A percentile compares a stretch with the other conserved stretches of the same genome.
These are phyloP conservation scores for Cheilosia vulpina DNA, from an alignment of 2,888 invertebrate species.

Conservation along the genomic window DNA sequence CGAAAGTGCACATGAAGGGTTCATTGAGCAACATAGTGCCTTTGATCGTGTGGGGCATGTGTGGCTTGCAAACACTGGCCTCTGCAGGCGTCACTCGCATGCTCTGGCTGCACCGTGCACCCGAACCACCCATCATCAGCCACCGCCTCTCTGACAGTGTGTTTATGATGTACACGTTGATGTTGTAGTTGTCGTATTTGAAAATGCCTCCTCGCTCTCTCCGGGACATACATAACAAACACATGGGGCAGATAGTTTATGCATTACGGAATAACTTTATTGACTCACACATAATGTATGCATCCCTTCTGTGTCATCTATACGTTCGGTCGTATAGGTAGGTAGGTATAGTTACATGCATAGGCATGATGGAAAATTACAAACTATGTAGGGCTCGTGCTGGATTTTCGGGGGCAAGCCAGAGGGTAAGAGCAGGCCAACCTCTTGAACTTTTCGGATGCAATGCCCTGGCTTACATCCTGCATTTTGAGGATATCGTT, in stretches of 20 bases:
- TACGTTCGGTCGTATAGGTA: constrained; percentile 1
- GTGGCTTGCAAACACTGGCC: constrained; percentile 41
- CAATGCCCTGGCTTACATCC: constrained; percentile 67
- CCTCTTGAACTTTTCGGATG: constrained; percentile 68
- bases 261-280: constrained; percentile 71
- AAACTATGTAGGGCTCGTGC: constrained; percentile 20
- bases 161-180: constrained; percentile 44
- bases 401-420: constrained; percentile 55
- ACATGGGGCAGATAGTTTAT: constrained; percentile 68
- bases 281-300: constrained; percentile 71
- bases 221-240: constrained; percentile 44
- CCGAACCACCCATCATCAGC: neutral
- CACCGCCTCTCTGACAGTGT: constrained; percentile 3
- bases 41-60: constrained; percentile 55
- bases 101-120: neutral
- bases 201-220: constrained; percentile 43
- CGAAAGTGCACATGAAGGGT: constrained; percentile 61
- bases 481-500: constrained; percentile 62
- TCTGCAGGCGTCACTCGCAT: neutral
- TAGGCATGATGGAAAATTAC: constrained; percentile 49
- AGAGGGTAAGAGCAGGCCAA: constrained; percentile 63
- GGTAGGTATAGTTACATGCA: constrained; percentile 31
- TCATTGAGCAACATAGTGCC: constrained; percentile 69
- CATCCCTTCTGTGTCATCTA: constrained; percentile 43
- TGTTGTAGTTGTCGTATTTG: constrained; percentile 45